Conservation (phyloP, 2,797 vertebrate genomes). For the Cheirogaleus major region DNA sequence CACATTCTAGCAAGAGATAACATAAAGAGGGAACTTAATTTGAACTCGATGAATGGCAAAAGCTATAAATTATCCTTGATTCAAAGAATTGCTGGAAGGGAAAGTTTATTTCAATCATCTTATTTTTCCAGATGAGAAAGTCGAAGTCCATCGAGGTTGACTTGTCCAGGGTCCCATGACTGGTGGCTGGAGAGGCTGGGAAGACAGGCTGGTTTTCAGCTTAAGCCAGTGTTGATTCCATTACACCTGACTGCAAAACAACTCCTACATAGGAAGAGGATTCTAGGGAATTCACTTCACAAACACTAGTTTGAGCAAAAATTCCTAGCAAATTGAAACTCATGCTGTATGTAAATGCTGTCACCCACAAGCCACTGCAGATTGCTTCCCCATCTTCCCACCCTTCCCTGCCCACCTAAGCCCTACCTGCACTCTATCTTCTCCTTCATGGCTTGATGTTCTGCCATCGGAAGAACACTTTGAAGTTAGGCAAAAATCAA, state of each 20-base stretch:
- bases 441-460: background rate
- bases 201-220: background rate
- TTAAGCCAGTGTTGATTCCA: background rate
- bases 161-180: background rate
- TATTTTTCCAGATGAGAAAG: slow-evolving; percentile 38
- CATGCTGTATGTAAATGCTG: background rate
- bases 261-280: background rate
- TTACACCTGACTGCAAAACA: background rate
- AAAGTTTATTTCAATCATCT: slow-evolving; percentile 3
- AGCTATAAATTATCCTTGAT: slow-evolving; percentile 39
- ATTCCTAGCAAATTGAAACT: background rate
- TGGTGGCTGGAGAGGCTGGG: background rate
- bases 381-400: background rate
- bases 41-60: slow-evolving; percentile 17
- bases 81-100: slow-evolving; percentile 13
- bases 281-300: background rate
- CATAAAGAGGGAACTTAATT: slow-evolving; percentile 4
- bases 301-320: background rate
- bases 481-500: background rate
- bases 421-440: background rate
- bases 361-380: background rate
- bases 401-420: background rate
- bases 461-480: background rate
- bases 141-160: background rate
- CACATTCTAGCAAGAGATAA: slow-evolving; percentile 4